Base-by-base conservation (phyloP, 1,140 invertebrate species). In the Drosophila pandora region DNA sequence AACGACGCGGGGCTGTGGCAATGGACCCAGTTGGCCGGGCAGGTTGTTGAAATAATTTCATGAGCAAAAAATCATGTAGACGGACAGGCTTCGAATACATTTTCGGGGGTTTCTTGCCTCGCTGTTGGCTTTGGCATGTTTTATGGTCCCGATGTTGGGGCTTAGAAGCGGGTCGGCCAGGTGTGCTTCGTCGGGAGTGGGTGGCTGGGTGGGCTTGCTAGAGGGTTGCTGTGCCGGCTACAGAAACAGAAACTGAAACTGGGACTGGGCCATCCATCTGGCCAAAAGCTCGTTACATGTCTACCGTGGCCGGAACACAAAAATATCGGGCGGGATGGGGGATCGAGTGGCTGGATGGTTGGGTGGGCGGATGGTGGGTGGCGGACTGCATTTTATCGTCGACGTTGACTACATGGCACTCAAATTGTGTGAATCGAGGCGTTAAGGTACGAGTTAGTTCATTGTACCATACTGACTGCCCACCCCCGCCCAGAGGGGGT, bases 361-460 rank as follows among this genome's bases (percentile, higher is more conserved):
- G 28, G 60, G 25, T 4, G 7, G 25, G 25, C 5, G 6, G 25
- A 28, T 28, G 25, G 25, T 28, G 25, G 48, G 58, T 13, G 50
- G 57, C 49, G 48, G 48, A 82, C 47, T 87, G 83, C 83, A 87
- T 87, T 88, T 87, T 83, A 87, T 82, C 80, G 79, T 69, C 59
- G 62, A 30, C 69, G 76, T 61, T 56, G 77, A 81, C 82, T 85
- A 85, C 82, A 85, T 82, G 82, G 59, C 76, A 79, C 83, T 88
- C 83, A 87, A 87, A 87, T 87, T 87, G 83, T 87, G 83, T 87
- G 83, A 87, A 87, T 88, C 83, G 79, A 88, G 83, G 79, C 83
- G 83, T 87, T 88, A 88, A 87, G 83, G 83, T 87, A 87, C 83
- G 84, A 87, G 83, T 87, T 88, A 88, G 83, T 88, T 88, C 83